A percentile compares a stretch with the other conserved stretches of the same genome.
These are phyloP conservation scores for Apteryx owenii DNA, from an alignment of 2,113 vertebrate species.

Conservation along the genomic window DNA sequence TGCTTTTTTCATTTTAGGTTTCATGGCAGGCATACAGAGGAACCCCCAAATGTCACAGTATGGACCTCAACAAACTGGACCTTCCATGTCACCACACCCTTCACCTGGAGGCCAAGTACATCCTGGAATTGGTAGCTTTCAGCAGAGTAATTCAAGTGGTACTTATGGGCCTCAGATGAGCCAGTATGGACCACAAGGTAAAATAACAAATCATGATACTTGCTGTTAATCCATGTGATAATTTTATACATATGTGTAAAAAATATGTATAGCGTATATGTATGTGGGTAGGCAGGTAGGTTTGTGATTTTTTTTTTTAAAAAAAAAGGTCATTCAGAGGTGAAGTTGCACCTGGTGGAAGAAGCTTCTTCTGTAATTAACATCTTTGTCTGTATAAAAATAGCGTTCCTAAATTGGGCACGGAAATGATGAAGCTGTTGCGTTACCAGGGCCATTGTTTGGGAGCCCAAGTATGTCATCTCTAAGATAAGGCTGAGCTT, in stretches of 20 bases:
- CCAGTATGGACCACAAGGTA: conserved; percentile 95
- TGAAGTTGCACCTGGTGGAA: not conserved
- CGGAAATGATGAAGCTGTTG: not conserved
- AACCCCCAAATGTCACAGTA: conserved; percentile 90
- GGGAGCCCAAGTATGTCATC: not conserved
- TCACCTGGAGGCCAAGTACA: conserved; percentile 90
- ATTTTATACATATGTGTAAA: not conserved
- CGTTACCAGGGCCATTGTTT: conserved; percentile 12
- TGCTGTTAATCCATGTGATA: not conserved
- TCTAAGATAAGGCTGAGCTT: not conserved
- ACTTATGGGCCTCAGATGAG: conserved; percentile 90
- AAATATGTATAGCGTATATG: rapidly evolving
- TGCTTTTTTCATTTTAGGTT: conserved; percentile 78
- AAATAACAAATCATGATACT: not conserved
- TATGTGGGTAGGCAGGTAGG: not conserved
- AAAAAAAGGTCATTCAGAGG: not conserved
- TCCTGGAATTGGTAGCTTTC: conserved; percentile 87
- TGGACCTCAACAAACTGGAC: conserved; percentile 88
- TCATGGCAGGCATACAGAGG: conserved; percentile 90
- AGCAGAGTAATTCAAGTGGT: conserved; percentile 87
- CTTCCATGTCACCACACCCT: conserved; percentile 91
- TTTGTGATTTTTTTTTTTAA: not conserved
- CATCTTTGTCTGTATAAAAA: conserved; percentile 27
- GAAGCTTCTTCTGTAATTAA: conserved; percentile 12
- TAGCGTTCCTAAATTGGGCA: conserved; percentile 3